Base-by-base conservation (phyloP, 2,888 invertebrate species). In the Dascillus cervinus region DNA sequence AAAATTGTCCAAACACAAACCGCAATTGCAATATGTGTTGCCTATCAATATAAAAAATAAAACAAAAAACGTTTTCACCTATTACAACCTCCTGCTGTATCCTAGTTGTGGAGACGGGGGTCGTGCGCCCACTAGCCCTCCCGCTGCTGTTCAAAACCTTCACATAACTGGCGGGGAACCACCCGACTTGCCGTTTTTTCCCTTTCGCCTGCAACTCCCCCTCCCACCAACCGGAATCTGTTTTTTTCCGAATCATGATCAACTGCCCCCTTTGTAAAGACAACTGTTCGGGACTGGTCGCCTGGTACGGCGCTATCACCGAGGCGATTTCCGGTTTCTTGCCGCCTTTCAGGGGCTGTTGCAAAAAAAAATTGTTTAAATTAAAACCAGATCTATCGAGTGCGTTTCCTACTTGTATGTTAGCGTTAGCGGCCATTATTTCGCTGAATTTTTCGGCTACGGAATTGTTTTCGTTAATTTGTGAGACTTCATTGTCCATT, bases 151-250 rank as follows among this genome's bases (percentile, higher is more conserved):
- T 74, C 11, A 82, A 62, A 17, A 77, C 72, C 71, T 95, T 95
- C 4, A 97, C 94, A 58, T 97, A 98, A 39, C 90, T 91, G 13
- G 96, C 97, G 0, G 98, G 98, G 69, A 99, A 98, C 98, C 98
- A 98, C 2, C 98, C 98, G 17, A 94, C 80, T 65, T 94, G 91
- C 17, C 89, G 70, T 59, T 88, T 88, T 50, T 89, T 78, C 1
- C 95, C 92, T 55, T 82, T 82, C 2, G 79, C 94, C 69, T 95
- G 95, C 22, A 96, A 66, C 65, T 98, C 97, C 1, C 98, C 98
- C 69, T 98, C 97, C 97, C 97, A 99, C 98, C 98, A 98, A 11
- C 98, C 98, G 26, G 89, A 88, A 50, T 89, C 85, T 0, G 92
- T 91, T 60, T 95, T 96, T 69, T 96, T 96, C 11, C 92, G 76